Percentiles rank a stretch among this genome's conserved stretches.
phyloP scores from a whole-genome alignment of 2,113 vertebrate species.

The Pseudopipra pipra region DNA sequence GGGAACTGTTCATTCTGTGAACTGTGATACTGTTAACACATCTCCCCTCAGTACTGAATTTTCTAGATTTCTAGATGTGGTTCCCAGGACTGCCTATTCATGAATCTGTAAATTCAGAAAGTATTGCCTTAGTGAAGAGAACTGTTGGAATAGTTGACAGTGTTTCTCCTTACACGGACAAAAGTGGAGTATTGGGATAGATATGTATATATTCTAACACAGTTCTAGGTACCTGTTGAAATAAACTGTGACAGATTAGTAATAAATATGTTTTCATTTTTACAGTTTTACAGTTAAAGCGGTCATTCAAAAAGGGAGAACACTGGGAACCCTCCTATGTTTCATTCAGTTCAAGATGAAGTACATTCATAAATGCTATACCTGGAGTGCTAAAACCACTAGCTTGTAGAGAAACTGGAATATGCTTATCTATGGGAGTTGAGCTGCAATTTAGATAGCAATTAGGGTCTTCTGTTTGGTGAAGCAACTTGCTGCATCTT shows the following conservation, averaged over 20 bases:
- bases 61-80: fast-evolving
- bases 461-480: neutral
- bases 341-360: neutral
- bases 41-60: neutral
- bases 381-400: neutral
- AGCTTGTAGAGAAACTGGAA: neutral
- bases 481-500: neutral
- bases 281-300: neutral
- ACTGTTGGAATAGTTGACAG: neutral
- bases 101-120: neutral
- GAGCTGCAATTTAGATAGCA: neutral
- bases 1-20: neutral
- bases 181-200: neutral
- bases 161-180: neutral
- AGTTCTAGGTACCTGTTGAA: neutral
- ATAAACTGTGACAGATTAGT: neutral
- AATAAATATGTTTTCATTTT: neutral
- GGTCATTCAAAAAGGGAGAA: neutral
- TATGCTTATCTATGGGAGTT: neutral
- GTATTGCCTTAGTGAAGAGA: neutral
- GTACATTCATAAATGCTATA: neutral
- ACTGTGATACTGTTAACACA: neutral
- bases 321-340: neutral
- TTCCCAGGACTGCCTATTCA: neutral
- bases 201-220: neutral